A percentile compares a stretch with the other conserved stretches of the same genome.
These are phyloP conservation scores for Oscheius sp. DNA, from an alignment of 2,888 invertebrate genomes.

Conservation along the genomic window DNA sequence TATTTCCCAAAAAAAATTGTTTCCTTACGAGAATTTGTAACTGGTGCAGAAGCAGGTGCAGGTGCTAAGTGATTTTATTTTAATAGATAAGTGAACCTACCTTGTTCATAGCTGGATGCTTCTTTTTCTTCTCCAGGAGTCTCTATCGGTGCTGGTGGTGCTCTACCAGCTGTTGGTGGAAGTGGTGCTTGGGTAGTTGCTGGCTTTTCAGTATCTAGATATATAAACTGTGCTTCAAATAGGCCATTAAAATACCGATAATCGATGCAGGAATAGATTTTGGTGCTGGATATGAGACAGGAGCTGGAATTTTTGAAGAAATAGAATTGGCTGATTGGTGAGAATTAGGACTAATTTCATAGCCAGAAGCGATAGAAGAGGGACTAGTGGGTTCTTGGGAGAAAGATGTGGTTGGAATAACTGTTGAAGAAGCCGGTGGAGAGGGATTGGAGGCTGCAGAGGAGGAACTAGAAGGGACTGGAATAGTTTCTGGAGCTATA, in stretches of 20 bases:
- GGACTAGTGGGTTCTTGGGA: not conserved
- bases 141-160: too few relatives aligned
- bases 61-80: too few relatives aligned
- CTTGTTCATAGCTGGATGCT: not conserved
- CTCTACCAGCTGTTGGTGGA: too few relatives aligned
- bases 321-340: not conserved
- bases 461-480: not conserved
- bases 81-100: not conserved
- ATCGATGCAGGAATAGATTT: not conserved
- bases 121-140: not conserved
- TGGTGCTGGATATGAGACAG: not conserved
- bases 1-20: too few relatives aligned
- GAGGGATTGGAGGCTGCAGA: not conserved
- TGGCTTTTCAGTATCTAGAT: too few relatives aligned
- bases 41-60: not conserved
- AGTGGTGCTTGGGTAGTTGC: too few relatives aligned
- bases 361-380: not conserved
- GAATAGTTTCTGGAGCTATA: not conserved
- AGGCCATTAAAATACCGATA: too few relatives aligned
- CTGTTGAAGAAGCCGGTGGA: not conserved
- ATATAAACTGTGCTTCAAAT: too few relatives aligned
- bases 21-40: too few relatives aligned
- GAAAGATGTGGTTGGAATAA: not conserved
- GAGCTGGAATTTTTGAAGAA: not conserved
- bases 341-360: not conserved